Conservation (phyloP, 2,888 invertebrate genomes). For the Philonicus albiceps region DNA sequence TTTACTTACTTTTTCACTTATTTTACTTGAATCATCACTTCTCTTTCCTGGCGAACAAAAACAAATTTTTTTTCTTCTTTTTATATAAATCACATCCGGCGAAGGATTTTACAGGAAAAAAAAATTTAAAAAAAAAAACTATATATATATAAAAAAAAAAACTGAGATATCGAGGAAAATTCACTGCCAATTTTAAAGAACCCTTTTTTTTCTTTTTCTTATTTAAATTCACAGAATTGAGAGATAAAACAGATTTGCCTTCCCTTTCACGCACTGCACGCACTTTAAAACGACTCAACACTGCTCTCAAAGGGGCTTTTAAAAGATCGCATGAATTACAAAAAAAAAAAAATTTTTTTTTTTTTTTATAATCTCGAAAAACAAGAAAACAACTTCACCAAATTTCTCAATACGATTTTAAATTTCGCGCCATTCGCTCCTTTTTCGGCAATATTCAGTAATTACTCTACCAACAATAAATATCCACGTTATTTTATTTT, state of each 20-base stretch:
- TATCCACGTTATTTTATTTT: background rate
- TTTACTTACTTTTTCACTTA: slow-evolving; percentile 29
- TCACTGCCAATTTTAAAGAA: background rate
- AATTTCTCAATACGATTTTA: background rate
- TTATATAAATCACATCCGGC: background rate
- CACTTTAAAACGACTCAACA: background rate
- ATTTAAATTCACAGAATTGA: background rate
- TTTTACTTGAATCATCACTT: slow-evolving; percentile 8
- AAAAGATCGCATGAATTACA: background rate
- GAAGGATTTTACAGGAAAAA: background rate
- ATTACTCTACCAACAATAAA: background rate
- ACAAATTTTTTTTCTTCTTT: background rate
- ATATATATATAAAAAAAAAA: background rate
- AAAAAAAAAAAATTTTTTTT: too few relatives aligned
- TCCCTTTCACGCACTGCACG: background rate
- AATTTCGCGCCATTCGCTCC: background rate
- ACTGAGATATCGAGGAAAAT: background rate
- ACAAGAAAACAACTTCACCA: slow-evolving; percentile 1
- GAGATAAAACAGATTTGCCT: background rate
- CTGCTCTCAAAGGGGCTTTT: background rate
- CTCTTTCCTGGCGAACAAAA: slow-evolving; percentile 12
- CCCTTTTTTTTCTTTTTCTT: background rate
- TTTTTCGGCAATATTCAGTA: background rate
- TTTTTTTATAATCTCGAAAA: too few relatives aligned
- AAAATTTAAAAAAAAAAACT: background rate